Conservation (phyloP, 2,797 vertebrate genomes). For the Cryptoblepharus egeriae region DNA sequence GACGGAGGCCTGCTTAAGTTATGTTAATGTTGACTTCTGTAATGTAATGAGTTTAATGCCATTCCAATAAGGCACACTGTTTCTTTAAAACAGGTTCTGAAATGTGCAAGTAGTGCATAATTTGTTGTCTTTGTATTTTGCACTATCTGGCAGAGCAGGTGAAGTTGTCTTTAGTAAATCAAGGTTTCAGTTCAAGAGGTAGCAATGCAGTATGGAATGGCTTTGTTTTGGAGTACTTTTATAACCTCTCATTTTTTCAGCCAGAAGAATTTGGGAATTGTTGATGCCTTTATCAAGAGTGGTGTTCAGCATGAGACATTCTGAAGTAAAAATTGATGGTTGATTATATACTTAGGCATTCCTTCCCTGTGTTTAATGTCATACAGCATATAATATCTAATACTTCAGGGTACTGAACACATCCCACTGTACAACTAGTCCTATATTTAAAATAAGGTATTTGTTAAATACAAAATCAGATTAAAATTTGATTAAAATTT, state of each 20-base stretch:
- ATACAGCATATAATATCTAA: neutral
- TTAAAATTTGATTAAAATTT: no score
- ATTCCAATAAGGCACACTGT: neutral
- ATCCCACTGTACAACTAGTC: neutral
- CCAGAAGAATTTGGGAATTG: neutral
- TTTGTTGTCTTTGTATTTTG: neutral
- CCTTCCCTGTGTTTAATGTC: neutral
- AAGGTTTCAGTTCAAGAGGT: neutral
- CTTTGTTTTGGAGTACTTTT: neutral
- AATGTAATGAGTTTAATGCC: neutral
- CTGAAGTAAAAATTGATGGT: no score
- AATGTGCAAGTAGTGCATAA: neutral
- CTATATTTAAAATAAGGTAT: neutral
- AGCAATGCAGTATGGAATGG: neutral
- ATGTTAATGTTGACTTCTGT: neutral
- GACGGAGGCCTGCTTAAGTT: no score
- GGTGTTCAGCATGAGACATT: neutral
- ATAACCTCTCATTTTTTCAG: no score
- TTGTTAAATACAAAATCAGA: neutral
- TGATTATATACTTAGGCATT: neutral
- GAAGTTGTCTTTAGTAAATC: neutral
- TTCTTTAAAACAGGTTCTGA: neutral
- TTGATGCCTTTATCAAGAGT: neutral
- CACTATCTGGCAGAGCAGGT: neutral
- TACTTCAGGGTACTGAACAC: neutral